Evolutionary conservation across 2,888 invertebrate genomes (phyloP).

Genomic region (Linnaemya tessellans): DNA sequence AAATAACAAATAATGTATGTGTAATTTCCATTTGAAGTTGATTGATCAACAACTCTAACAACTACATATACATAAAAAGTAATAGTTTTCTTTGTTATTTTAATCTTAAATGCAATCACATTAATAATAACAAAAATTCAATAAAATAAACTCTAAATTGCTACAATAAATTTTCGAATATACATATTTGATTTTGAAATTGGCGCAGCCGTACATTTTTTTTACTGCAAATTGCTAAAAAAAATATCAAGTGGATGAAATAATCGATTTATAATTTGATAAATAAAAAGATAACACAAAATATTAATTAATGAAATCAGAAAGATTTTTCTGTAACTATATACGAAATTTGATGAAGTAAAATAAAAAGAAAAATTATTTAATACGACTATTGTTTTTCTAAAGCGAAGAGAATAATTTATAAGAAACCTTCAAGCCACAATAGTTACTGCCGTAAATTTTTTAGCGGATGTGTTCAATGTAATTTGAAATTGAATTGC

Average conservation of each 20-base stretch:
- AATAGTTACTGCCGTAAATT: no score
- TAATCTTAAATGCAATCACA: slow-evolving; percentile 67
- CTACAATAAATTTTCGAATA: slow-evolving; percentile 37
- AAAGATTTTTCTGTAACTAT: slow-evolving; percentile 70
- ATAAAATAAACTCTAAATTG: slow-evolving; percentile 56
- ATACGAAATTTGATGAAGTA: slow-evolving; percentile 69
- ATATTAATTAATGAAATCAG: slow-evolving; percentile 59
- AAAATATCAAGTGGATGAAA: slow-evolving; percentile 25
- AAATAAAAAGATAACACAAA: slow-evolving; percentile 45
- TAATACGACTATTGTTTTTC: slow-evolving; percentile 1
- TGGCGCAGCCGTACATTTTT: slow-evolving; percentile 34
- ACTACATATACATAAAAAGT: slow-evolving; percentile 56
- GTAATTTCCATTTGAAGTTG: slow-evolving; percentile 63
- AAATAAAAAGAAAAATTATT: slow-evolving; percentile 66
- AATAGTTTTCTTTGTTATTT: slow-evolving; percentile 74
- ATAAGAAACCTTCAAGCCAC: not conserved
- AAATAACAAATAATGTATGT: slow-evolving; percentile 53
- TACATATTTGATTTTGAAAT: slow-evolving; percentile 53
- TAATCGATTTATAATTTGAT: slow-evolving; percentile 41
- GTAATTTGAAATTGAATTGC: no score
- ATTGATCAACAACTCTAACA: slow-evolving; percentile 43
- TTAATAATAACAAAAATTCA: slow-evolving; percentile 59
- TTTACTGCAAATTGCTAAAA: slow-evolving; percentile 37
- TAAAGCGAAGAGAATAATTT: not conserved
- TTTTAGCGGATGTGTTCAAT: no score